Conservation (phyloP, 2,113 vertebrate genomes). For the Otis tarda region DNA sequence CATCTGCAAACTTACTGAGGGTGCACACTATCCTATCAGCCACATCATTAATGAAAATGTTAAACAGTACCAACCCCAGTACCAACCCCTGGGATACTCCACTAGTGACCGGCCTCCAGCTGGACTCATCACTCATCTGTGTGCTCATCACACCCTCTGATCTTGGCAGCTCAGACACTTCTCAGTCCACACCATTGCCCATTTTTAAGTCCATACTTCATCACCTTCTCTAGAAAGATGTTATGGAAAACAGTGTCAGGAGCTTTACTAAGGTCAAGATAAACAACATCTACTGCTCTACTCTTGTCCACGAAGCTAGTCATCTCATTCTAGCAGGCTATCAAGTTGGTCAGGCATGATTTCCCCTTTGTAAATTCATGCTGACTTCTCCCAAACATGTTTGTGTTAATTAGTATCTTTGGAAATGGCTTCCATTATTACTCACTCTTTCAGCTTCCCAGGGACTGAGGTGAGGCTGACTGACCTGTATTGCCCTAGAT, state of each 20-base stretch:
- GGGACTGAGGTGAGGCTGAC: not conserved
- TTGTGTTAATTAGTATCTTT: not conserved
- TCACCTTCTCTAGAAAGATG: not conserved
- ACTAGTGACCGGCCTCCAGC: not conserved
- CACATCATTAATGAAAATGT: fast-evolving
- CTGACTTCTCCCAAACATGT: not conserved
- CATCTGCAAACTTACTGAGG: not conserved
- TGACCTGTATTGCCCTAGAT: not conserved
- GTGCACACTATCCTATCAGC: not conserved
- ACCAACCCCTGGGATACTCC: not conserved
- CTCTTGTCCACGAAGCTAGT: not conserved
- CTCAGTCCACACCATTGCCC: not conserved
- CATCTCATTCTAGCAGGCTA: not conserved
- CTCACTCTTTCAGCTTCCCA: not conserved
- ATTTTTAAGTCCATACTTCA: not conserved
- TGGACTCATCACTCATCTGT: not conserved
- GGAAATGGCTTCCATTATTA: not conserved
- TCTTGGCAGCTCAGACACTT: not conserved
- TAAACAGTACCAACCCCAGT: not conserved
- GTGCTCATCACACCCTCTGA: not conserved
- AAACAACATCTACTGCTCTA: not conserved
- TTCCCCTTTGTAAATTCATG: not conserved
- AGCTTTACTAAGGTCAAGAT: not conserved
- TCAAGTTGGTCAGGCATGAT: not conserved
- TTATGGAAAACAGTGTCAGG: not conserved